Base-by-base conservation (phyloP, 2,888 invertebrate genomes). In the Aplocera efformata region DNA sequence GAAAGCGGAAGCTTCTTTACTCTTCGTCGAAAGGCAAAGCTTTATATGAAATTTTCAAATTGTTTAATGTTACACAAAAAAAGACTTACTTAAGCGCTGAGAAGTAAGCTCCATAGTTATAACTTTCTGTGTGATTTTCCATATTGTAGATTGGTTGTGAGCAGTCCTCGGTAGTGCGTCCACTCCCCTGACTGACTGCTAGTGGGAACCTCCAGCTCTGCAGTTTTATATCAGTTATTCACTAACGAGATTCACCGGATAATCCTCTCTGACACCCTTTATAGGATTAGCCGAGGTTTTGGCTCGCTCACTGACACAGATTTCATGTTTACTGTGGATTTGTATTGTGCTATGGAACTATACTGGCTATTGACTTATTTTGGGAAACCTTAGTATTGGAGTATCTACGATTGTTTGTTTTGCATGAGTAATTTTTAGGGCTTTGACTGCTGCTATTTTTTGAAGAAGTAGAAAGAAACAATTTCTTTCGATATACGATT, bases 111-210 rank as follows among this genome's bases (percentile, higher is more conserved):
- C 77, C 79, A 56, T 78, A 73, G 39, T 71, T 74, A 43, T 69
- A 70, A 33, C 56, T 60, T 43, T 75, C 74, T 37, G 85, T 79
- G 30, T 68, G 63, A 57, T 85, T 86, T 39, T 77, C 79, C 83
- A 86, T 85, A 29, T 55, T 67, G 55, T 42, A 55, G 54, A 44
- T 54, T 57, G 54, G 55, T 43, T 54, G 67, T 76, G 86, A 86
- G 85, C 86, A 86, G 86, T 75, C 86, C 86, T 86, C 84, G 74
- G 80, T 67, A 79, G 84, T 72, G 75, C 55, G 72, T 67, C 67
- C 78, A 77, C 79, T 74, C 66, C 79, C 75, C 83, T 74, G 84
- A 86, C 86, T 86, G 83, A 85, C 86, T 85, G 86, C 84, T 81
- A 56, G 21, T 44, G 20, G 7, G 17, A 10, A 24, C 42, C 24